Base-by-base conservation (phyloP, 1,140 invertebrate genomes). In the Mactra quadrangularis region DNA sequence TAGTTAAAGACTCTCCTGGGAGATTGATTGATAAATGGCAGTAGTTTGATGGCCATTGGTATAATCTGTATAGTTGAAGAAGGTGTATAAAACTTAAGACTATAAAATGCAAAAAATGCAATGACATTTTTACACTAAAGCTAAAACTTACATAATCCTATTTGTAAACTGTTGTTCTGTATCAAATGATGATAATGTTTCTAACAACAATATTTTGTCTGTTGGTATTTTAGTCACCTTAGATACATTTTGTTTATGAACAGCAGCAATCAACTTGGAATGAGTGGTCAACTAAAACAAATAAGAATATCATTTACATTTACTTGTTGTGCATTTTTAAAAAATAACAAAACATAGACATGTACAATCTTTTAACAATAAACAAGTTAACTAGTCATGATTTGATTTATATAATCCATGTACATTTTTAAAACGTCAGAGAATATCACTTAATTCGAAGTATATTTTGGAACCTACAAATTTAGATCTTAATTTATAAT, bases 91-190 rank as follows among this genome's bases (percentile, higher is more conserved):
- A 9, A 19, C 9, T 50, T 9, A 50, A 9, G 9, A 11, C 19
- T 19, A n/a, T n/a, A n/a, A n/a, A n/a, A 9, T 50, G 9, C 19
- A 9, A 50, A 50, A 11, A 11, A 50, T 9, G 9, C 9, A 19
- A 50, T 19, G 45, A 50, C 19, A 19, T 50, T 11, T 19, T 50
- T 11, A 50, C 19, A 19, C 19, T 60, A 3, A 7, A 35, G 17
- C n/a, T n/a, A n/a, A n/a, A n/a, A 57, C 71, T 74, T 77, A 77
- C 74, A n/a, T 15, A 31, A 77, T 52, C 19, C 31, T 45, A 41
- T 50, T 60, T 22, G 38, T 62, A 19, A 77, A 77, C 45, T 77
- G 74, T 27, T 77, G 74, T 53, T 77, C 74, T 50, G 74, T 77
- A 38, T 77, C 74, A 64, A 77, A 64, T 3, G 74, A 64, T 9